Evolutionary conservation across 2,797 vertebrate species (phyloP).

Genomic region (Girardinus metallicus): DNA sequence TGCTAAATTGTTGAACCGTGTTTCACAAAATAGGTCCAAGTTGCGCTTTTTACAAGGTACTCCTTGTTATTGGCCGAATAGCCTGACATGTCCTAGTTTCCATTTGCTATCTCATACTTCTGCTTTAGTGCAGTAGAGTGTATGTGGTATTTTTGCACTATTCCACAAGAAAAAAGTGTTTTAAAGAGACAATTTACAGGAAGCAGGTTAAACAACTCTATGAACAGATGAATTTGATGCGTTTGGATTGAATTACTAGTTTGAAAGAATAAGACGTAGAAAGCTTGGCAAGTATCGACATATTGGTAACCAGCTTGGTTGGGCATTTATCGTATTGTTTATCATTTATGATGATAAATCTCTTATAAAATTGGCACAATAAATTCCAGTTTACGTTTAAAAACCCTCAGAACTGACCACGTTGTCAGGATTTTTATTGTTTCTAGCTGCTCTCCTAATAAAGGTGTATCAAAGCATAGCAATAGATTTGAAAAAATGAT

Average conservation of each 20-base stretch:
- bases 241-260: background rate
- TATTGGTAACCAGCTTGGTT: background rate
- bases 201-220: background rate
- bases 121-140: conserved; percentile 6
- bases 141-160: background rate
- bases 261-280: background rate
- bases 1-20: conserved; percentile 76
- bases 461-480: no score
- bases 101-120: conserved; percentile 40
- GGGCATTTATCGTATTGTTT: no score
- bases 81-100: conserved; percentile 26
- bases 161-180: background rate
- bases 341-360: no score
- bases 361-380: no score
- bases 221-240: background rate
- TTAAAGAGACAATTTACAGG: background rate
- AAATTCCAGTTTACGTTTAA: no score
- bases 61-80: conserved; percentile 32
- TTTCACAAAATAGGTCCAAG: conserved; percentile 65
- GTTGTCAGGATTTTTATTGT: no score
- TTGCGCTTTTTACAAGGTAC: conserved; percentile 36
- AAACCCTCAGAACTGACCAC: no score
- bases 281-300: background rate
- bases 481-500: no score
- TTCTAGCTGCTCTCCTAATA: no score